Conservation (phyloP, 2,113 vertebrate genomes). For the Thryonomys swinderianus region DNA sequence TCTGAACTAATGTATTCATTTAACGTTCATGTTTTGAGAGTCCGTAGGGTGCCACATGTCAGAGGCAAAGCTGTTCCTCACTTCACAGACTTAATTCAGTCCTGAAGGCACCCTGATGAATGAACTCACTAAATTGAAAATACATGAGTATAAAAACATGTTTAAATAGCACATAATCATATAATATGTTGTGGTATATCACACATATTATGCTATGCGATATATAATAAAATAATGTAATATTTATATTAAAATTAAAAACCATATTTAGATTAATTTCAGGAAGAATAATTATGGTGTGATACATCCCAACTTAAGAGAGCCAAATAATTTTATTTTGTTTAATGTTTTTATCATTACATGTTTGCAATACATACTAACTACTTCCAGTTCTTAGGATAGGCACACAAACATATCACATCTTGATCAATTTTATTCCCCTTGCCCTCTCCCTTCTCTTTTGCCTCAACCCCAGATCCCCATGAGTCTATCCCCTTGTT, state of each 20-base stretch:
- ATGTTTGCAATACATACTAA: neutral
- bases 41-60: neutral
- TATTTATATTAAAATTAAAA: neutral
- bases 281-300: neutral
- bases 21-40: neutral
- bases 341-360: neutral
- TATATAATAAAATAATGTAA: neutral
- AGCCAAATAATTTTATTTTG: neutral
- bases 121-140: conserved; percentile 43
- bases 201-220: neutral
- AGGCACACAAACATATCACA: neutral
- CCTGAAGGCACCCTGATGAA: neutral
- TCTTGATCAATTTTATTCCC: neutral
- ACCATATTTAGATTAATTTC: conserved; percentile 25
- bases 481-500: neutral
- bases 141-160: neutral
- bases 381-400: neutral
- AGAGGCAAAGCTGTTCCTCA: neutral
- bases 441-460: neutral
- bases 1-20: neutral
- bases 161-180: neutral
- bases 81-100: conserved; percentile 13
- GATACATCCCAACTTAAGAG: neutral
- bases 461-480: neutral
- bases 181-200: neutral